phyloP scores from a whole-genome alignment of 2,797 vertebrate genomes.

The Bucorvus abyssinicus region DNA sequence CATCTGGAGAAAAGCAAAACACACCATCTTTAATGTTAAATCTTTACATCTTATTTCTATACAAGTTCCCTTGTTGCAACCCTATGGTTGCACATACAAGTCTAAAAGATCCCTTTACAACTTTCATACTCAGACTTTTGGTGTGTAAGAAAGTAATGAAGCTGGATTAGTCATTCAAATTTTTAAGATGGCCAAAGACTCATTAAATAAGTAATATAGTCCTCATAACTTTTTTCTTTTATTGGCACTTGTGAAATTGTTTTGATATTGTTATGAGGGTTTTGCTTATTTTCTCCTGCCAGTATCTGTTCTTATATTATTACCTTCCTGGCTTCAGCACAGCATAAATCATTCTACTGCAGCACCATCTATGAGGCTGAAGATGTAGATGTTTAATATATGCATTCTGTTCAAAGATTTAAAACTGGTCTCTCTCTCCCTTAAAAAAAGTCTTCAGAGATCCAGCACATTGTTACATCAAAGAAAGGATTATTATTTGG shows the following conservation, averaged over 20 bases:
- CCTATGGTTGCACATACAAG: background rate
- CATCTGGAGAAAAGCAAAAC: constrained; percentile 1
- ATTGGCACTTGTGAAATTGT: background rate
- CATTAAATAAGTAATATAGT: background rate
- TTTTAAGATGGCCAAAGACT: background rate
- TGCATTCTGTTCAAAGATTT: background rate
- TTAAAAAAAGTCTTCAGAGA: background rate
- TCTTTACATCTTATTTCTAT: background rate
- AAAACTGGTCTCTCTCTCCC: background rate
- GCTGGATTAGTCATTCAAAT: background rate
- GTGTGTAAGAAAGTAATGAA: background rate
- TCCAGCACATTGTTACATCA: background rate
- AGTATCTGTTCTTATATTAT: background rate
- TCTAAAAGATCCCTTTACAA: background rate
- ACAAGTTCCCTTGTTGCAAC: background rate
- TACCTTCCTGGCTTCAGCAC: background rate
- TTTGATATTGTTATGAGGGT: background rate
- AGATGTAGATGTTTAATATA: background rate
- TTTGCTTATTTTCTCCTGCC: background rate
- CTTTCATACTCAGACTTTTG: background rate
- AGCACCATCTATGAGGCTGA: background rate
- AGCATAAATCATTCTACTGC: background rate
- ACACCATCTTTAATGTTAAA: background rate
- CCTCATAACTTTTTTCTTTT: background rate
- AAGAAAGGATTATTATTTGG: background rate